Percentiles rank a stretch among this genome's conserved stretches.
These are phyloP conservation scores for Anolis carolinensis DNA, from an alignment of 2,113 vertebrate species.

Conservation along the genomic window DNA sequence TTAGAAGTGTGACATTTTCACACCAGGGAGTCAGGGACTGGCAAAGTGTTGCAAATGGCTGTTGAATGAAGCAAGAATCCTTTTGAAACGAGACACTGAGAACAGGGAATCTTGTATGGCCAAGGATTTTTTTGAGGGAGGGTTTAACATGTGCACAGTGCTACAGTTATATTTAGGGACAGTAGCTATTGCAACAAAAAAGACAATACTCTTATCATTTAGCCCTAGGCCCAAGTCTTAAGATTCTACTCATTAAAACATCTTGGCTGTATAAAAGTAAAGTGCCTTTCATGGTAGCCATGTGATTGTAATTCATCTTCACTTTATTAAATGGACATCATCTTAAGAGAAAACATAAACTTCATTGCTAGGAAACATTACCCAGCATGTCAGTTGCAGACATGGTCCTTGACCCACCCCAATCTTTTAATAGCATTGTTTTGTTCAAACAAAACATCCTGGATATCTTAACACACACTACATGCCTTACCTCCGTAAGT, in stretches of 20 bases:
- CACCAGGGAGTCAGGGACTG: not conserved
- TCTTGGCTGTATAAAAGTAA: not conserved
- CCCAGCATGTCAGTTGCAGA: not conserved
- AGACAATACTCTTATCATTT: not conserved
- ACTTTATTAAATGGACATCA: not conserved
- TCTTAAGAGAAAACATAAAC: not conserved
- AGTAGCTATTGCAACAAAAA: not conserved
- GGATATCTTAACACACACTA: rapidly evolving
- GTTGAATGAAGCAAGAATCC: not conserved
- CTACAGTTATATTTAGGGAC: not conserved
- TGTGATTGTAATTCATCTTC: not conserved
- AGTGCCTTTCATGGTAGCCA: not conserved
- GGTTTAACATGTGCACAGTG: not conserved
- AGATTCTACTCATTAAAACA: not conserved
- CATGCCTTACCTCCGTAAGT: slow-evolving; percentile 87
- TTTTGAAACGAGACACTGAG: not conserved
- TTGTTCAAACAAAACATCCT: rapidly evolving
- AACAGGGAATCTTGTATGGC: not conserved
- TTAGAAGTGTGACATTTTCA: not conserved
- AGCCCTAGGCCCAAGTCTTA: not conserved
- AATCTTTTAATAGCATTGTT: not conserved
- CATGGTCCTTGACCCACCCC: rapidly evolving
- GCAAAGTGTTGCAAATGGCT: not conserved
- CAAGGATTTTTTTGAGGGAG: not conserved
- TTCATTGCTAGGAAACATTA: not conserved